Conservation (phyloP, 2,113 vertebrate species). For the Centrocercus urophasianus region DNA sequence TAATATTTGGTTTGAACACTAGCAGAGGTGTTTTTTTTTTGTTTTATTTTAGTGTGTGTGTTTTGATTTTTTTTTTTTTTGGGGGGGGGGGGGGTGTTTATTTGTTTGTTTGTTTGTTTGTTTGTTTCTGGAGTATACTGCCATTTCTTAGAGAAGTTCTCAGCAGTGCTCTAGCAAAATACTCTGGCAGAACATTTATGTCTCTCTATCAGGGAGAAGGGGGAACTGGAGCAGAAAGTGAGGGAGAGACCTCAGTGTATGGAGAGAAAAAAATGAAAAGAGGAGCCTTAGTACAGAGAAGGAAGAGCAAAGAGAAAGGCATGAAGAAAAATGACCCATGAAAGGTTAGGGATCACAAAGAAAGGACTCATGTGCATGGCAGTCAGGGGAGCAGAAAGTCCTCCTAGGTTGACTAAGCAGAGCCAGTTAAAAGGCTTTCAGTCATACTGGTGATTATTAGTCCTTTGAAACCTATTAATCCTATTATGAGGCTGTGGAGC, state of each 20-base stretch:
- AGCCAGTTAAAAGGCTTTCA: slow-evolving; percentile 50
- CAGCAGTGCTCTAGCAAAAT: neutral
- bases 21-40: neutral
- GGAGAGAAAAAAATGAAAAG: neutral
- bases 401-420: slow-evolving; percentile 55
- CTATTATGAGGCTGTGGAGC: neutral
- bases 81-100: too few species aligned
- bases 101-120: too few species aligned
- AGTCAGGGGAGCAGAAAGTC: slow-evolving; percentile 57
- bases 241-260: neutral
- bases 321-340: slow-evolving; percentile 49
- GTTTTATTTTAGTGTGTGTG: neutral
- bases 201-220: neutral
- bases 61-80: neutral
- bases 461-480: slow-evolving; percentile 54
- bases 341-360: slow-evolving; percentile 53
- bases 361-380: neutral
- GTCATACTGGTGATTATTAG: slow-evolving; percentile 40
- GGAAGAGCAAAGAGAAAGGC: slow-evolving; percentile 22
- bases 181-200: neutral
- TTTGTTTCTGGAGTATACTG: neutral
- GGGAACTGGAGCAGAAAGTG: slow-evolving; percentile 36
- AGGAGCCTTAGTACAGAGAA: neutral
- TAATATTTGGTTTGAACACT: neutral
- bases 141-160: neutral